phyloP scores from a whole-genome alignment of 2,113 vertebrate genomes.

The Hirundichthys speculiger region DNA sequence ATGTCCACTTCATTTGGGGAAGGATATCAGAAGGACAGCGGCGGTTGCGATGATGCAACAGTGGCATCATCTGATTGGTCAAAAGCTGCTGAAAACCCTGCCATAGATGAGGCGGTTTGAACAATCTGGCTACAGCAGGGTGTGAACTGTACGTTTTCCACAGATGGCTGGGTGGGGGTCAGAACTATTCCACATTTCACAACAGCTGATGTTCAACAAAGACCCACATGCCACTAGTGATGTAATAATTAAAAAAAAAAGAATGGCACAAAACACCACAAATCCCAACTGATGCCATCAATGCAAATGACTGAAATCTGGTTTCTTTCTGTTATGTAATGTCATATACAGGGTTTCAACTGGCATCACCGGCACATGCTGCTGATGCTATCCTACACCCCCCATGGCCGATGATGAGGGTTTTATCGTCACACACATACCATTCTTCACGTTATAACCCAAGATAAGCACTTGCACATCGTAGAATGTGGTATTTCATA shows the following conservation, averaged over 20 bases:
- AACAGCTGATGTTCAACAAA: constrained; percentile 27
- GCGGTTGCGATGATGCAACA: constrained; percentile 69
- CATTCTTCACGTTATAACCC: too few species aligned
- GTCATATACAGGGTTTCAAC: too few species aligned
- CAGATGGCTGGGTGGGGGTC: constrained; percentile 14
- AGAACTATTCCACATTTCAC: constrained; percentile 44
- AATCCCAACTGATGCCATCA: too few species aligned
- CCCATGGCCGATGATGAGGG: too few species aligned
- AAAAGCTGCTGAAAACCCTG: constrained; percentile 66
- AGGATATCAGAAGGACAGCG: constrained; percentile 41
- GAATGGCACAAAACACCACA: too few species aligned
- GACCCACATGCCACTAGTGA: constrained; percentile 44
- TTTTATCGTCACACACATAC: too few species aligned
- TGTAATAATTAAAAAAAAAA: constrained; percentile 8
- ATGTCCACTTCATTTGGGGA: constrained; percentile 25
- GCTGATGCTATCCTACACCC: too few species aligned
- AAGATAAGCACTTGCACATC: too few species aligned
- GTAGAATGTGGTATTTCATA: too few species aligned
- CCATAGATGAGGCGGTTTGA: constrained; percentile 21
- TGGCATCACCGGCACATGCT: too few species aligned
- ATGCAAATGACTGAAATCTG: too few species aligned
- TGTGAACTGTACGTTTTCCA: background rate
- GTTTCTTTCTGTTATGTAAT: too few species aligned
- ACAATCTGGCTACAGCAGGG: constrained; percentile 17
- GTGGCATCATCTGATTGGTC: constrained; percentile 42